Evolutionary conservation across 2,797 vertebrate species (phyloP), one percentile per base, ranked within the genome.

Genomic region (Schizopygopsis pylzovi): DNA sequence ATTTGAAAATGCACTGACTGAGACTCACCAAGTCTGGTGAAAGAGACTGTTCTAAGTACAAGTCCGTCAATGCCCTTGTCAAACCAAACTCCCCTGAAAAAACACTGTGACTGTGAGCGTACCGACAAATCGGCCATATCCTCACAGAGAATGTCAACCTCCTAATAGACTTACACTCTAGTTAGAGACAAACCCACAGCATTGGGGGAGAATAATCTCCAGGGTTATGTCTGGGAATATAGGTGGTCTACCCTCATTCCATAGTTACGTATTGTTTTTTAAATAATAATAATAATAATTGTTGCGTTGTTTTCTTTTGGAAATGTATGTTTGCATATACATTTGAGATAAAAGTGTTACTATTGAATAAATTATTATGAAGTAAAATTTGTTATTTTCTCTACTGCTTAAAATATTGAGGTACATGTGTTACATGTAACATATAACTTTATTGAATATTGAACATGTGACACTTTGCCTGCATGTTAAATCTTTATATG

Each of bases 181-280:
- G 49, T 56, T 12, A 78, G 75, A 81, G 63, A 87, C 49, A 37
- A 54, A 7, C 28, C 49, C 18, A 54, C 73, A 7, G 6, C n/a
- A 73, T 6, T 73, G 71, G 43, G 71, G 71, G 13, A 73, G 43
- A 73, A 73, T 73, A 47, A 73, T 77, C 28, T 8, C 47, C 73
- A 49, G 43, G 43, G 71, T 28, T 49, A 71, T 49, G 71, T 73
- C 43, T 0, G 71, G 43, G 2, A 76, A 49, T 16, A 49, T 13
- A 49, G n/a, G 43, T 28, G 52, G 72, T 75, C 72, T 18, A 52
- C 45, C 45, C 45, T 52, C 47, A 33, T 52, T 75, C 25, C 13
- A 8, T 73, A 73, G n/a, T 15, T 65, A 15, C 39, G 6, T 22
- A 28, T 28, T 28, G 1, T 28, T 28, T 28, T 28, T 28, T n/a